Base-by-base conservation (phyloP, 2,113 vertebrate species). In the Eira barbara region DNA sequence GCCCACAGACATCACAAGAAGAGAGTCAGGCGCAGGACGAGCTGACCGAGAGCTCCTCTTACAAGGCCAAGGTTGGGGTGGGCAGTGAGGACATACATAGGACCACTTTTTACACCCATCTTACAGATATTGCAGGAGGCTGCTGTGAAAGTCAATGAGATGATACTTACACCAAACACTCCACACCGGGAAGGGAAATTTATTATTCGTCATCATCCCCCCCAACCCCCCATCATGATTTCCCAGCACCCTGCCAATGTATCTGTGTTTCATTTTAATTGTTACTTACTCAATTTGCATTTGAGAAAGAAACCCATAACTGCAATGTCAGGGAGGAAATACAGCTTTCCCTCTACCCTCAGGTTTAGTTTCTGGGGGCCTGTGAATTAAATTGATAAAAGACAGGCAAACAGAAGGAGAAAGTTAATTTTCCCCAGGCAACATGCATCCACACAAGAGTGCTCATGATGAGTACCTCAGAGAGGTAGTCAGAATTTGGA, bases 1-100 rank as follows among this genome's bases (percentile, higher is more conserved):
- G 39, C 36, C 18, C 29, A 76, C 34, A 57, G 74, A 59, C 27
- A 82, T 76, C 63, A 18, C 10, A 49, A 80, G 71, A 67, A 57
- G 57, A 57, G 47, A 13, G 13, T 18, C 6, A 9, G 18, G 1
- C 7, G 0, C 12, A 9, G n/a, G 39, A 6, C 4, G 52, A 36
- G 9, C 49, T 52, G 14, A 52, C 4, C 27, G 27, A 57, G 39
- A 11, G 36, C 15, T 59, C 6, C 39, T 67, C 49, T 80, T 45
- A 59, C 31, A 73, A 78, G 20, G 45, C 42, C 69, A 49, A 61
- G 7, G 8, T 14, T 0, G 34, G 21, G 9, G 34, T 31, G 79
- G 71, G 0, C n/a, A 74, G 9, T 11, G 36, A 65, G 59, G 52
- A 63, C 31, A 34, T 17, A 9, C 6, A 39, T 2, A 4, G 18